Percentiles rank a stretch among this genome's conserved stretches.
These are phyloP conservation scores for Pachyseris speciosa DNA, from an alignment of 64 coral and sea anemone genomes.

Conservation along the genomic window DNA sequence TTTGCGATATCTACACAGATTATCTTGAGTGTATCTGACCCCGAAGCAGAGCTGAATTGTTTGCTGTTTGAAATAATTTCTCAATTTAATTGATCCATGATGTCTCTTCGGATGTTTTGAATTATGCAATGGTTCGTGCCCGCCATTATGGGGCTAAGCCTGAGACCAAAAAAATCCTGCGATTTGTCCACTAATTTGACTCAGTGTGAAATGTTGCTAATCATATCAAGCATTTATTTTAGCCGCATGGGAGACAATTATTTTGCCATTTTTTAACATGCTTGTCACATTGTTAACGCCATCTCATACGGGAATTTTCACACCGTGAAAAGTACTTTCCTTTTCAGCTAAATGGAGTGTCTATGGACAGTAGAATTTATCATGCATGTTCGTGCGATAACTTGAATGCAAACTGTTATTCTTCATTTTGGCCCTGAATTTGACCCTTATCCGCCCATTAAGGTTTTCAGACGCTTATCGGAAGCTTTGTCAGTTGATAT, in stretches of 20 bases:
- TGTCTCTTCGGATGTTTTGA: no score
- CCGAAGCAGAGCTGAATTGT: background rate
- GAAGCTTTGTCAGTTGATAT: conserved; percentile 25
- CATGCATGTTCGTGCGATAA: background rate
- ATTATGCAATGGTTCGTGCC: background rate
- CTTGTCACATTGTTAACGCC: conserved; percentile 26
- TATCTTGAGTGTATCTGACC: background rate
- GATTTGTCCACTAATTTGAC: background rate
- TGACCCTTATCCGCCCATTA: background rate
- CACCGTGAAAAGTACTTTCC: background rate
- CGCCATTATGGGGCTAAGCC: background rate
- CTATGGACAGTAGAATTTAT: background rate
- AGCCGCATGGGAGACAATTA: conserved; percentile 10
- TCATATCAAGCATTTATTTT: conserved; percentile 13
- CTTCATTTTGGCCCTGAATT: background rate
- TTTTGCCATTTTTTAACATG: conserved; percentile 11
- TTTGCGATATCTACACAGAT: background rate
- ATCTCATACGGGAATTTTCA: background rate
- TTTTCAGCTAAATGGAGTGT: background rate
- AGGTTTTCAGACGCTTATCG: conserved; percentile 4
- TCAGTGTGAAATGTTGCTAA: background rate
- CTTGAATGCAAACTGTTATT: background rate
- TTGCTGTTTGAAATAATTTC: no score
- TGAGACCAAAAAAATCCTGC: background rate
- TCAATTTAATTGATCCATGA: no score